Percentiles rank a stretch among this genome's conserved stretches.
phyloP scores from a whole-genome alignment of 2,888 invertebrate species.

The Dendrolimus pini region DNA sequence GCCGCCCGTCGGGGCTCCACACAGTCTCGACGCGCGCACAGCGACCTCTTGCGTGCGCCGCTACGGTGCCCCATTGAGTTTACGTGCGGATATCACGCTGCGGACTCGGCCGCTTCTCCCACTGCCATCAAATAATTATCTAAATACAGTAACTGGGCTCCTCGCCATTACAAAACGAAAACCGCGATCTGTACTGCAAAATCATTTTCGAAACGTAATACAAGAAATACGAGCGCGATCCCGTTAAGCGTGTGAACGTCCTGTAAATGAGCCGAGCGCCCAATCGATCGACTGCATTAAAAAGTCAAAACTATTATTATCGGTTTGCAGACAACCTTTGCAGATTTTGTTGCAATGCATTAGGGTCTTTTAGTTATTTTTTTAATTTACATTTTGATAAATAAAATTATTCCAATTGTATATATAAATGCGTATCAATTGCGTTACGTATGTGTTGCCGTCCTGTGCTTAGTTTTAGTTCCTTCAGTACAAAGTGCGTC shows the following conservation, averaged over 20 bases:
- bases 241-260: slow-evolving; percentile 39
- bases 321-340: slow-evolving; percentile 52
- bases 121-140: slow-evolving; percentile 68
- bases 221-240: slow-evolving; percentile 23
- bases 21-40: slow-evolving; percentile 55
- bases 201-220: slow-evolving; percentile 29
- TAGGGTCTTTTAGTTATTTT: slow-evolving; percentile 34
- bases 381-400: slow-evolving; percentile 22
- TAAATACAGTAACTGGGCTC: slow-evolving; percentile 56
- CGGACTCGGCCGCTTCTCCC: slow-evolving; percentile 61
- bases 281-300: slow-evolving; percentile 72
- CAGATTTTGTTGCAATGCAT: slow-evolving; percentile 57
- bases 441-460: slow-evolving; percentile 49
- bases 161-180: slow-evolving; percentile 45
- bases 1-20: slow-evolving; percentile 43
- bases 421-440: slow-evolving; percentile 33
- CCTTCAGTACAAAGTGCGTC: slow-evolving; percentile 63
- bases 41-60: slow-evolving; percentile 64
- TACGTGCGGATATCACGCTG: slow-evolving; percentile 63
- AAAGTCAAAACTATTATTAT: slow-evolving; percentile 63
- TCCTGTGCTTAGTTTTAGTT: slow-evolving; percentile 61
- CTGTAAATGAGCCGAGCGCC: slow-evolving; percentile 52
- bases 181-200: slow-evolving; percentile 41
- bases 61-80: slow-evolving; percentile 52
- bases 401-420: slow-evolving; percentile 30